Evolutionary conservation across 2,797 vertebrate genomes (phyloP).

Genomic region (Psittacula echo): DNA sequence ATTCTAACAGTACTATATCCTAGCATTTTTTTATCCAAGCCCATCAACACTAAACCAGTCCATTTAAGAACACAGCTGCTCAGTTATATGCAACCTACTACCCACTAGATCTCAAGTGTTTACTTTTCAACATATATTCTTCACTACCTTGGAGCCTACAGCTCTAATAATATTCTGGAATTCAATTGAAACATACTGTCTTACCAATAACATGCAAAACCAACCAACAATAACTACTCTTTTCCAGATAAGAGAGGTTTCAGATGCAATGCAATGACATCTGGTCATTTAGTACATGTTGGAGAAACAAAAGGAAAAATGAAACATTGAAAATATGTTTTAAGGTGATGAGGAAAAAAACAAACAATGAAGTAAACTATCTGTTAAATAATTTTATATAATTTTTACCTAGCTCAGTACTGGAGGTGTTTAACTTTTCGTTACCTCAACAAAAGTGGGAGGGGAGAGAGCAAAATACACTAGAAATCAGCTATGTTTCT

Average conservation of each 20-base stretch:
- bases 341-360: neutral
- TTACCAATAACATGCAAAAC: neutral
- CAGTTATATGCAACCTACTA: neutral
- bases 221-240: neutral
- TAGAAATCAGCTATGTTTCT: neutral
- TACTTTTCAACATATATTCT: neutral
- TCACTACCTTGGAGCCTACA: neutral
- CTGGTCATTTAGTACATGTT: neutral
- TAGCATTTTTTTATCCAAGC: neutral
- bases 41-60: neutral
- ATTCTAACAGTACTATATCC: neutral
- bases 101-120: neutral
- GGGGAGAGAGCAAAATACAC: neutral
- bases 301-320: neutral
- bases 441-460: neutral
- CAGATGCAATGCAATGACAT: neutral
- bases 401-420: neutral
- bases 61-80: neutral
- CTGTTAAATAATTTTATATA: neutral
- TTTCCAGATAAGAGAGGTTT: neutral
- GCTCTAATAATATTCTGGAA: neutral
- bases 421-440: neutral
- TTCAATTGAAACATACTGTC: neutral
- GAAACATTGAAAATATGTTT: neutral
- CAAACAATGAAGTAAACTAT: neutral